A percentile compares a stretch with the other conserved stretches of the same genome.
phyloP scores from a whole-genome alignment of 1,140 invertebrate genomes.

The Zaprionus vittiger region DNA sequence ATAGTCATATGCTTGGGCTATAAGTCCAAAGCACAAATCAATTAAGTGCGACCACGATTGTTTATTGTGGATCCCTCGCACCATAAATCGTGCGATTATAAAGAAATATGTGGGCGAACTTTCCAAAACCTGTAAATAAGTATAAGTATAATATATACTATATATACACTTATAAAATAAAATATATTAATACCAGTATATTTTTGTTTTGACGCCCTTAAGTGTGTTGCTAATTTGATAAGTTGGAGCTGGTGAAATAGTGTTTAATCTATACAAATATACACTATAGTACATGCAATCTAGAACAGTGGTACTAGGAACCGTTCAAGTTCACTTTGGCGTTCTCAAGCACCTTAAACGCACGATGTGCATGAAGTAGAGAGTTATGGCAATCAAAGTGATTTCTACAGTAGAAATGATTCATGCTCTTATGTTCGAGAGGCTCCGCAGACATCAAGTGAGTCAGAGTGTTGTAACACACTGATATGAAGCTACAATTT shows the following conservation, averaged over 20 bases:
- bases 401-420: constrained; percentile 25
- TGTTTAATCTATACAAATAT: background rate
- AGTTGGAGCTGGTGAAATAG: constrained; percentile 1
- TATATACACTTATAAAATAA: background rate
- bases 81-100: constrained; percentile 70
- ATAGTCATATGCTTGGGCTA: constrained; percentile 16
- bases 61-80: constrained; percentile 27
- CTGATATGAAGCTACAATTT: background rate
- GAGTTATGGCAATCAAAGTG: constrained; percentile 9
- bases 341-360: background rate
- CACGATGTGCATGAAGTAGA: background rate
- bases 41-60: constrained; percentile 23
- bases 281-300: background rate
- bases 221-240: constrained; percentile 27
- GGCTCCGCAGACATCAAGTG: background rate
- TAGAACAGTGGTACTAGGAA: background rate
- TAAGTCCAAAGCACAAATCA: constrained; percentile 20
- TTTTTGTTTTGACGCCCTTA: background rate
- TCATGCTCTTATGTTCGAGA: constrained; percentile 7
- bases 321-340: background rate
- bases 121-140: constrained; percentile 2
- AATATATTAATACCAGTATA: background rate
- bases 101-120: background rate
- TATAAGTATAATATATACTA: constrained; percentile 12
- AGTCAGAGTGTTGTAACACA: constrained; percentile 5